Percentiles rank a stretch among this genome's conserved stretches.
Evolutionary conservation across 2,797 vertebrate species (phyloP).

Genomic region (Rhincodon typus): DNA sequence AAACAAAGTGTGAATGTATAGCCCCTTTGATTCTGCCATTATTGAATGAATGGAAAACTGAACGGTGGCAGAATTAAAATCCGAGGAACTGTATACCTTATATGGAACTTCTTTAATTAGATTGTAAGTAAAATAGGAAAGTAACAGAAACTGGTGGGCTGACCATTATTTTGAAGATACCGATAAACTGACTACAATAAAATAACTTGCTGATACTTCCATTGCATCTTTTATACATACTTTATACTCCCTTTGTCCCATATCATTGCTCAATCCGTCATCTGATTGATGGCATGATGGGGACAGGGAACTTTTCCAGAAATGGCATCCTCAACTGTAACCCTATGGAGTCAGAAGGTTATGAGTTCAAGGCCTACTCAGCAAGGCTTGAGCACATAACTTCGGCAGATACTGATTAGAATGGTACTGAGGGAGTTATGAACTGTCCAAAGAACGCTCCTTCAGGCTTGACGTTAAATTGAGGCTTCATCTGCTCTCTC

Average conservation of each 20-base stretch:
- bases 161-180: neutral
- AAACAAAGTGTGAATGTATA: neutral
- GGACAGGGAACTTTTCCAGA: neutral
- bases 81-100: neutral
- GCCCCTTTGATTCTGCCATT: neutral
- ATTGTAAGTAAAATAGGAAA: neutral
- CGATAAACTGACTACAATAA: neutral
- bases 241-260: neutral
- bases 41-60: neutral
- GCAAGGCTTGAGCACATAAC: neutral
- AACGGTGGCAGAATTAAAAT: neutral
- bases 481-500: neutral
- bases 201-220: neutral
- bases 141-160: neutral
- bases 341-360: neutral
- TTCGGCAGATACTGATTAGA: neutral
- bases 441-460: too few species aligned
- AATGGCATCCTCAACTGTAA: neutral
- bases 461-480: too few species aligned
- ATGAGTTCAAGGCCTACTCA: neutral
- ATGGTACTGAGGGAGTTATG: neutral
- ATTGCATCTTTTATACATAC: neutral
- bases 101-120: neutral
- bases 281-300: neutral
- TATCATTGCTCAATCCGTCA: neutral